Evolutionary conservation across 2,797 vertebrate species (phyloP), one percentile per base, ranked within the genome.

Genomic region (Centroberyx gerrardi): DNA sequence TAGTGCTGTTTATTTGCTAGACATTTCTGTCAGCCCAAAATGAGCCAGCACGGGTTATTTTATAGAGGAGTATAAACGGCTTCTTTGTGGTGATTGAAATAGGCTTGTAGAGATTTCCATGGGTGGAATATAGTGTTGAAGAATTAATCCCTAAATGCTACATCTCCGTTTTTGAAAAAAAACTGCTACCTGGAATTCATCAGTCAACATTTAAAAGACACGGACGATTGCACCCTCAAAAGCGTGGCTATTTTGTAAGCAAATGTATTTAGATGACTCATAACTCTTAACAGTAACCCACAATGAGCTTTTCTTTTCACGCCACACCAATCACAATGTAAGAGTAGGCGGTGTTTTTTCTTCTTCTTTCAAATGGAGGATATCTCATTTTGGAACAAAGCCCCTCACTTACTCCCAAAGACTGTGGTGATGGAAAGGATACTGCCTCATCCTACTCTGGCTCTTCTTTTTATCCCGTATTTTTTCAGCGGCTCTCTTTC

Each of bases 191-290:
- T 22, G 22, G 22, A 22, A 22, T 22, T 22, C 22, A 22, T 22
- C 22, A 22, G 22, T 22, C 22, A 22, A 22, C 22, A 22, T 22
- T 22, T 22, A 22, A 22, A 22, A 22, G 22, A 22, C 22, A 22
- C 22, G 22, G 22, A 22, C 22, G 22, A 22, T 22, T 22, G 22
- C 22, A 22, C 22, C 22, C 22, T 22, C 22, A 22, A 22, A 22
- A 22, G 22, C 22, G 22, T 22, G 22, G 22, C 22, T 22, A 22
- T 22, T 22, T 22, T 22, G 22, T 22, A 13, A 9, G 12, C 3
- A 44, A 10, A 9, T 44, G 4, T 83, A 65, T 64, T 81, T n/a
- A 68, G 46, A 78, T 84, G 77, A 88, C 55, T 88, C 74, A 83
- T 51, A 56, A 51, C 66, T 58, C 36, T 22, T 7, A 68, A 70